A percentile compares a stretch with the other conserved stretches of the same genome.
Evolutionary conservation across 2,797 vertebrate species (phyloP).

Genomic region (Anabacerthia variegaticeps): DNA sequence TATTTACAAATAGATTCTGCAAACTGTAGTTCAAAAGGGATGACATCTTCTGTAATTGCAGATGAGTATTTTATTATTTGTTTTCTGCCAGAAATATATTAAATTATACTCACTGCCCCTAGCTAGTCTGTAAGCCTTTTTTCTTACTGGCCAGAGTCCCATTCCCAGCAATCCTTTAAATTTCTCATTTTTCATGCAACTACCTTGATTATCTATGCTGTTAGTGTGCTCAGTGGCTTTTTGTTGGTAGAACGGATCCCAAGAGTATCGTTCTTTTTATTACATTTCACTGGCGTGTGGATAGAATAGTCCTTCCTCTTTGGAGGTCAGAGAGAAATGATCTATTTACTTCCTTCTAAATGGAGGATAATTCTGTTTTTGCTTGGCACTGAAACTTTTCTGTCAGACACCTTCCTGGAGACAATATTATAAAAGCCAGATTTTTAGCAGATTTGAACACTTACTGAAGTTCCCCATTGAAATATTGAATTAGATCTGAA

Average conservation of each 20-base stretch:
- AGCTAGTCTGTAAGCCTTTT: constrained; percentile 29
- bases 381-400: constrained; percentile 30
- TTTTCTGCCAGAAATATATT: constrained; percentile 65
- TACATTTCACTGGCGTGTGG: neutral
- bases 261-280: constrained; percentile 52
- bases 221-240: constrained; percentile 37
- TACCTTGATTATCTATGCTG: constrained; percentile 57
- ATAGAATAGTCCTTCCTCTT: constrained; percentile 41
- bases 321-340: constrained; percentile 37
- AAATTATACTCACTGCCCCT: constrained; percentile 50
- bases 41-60: constrained; percentile 61
- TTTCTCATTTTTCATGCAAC: constrained; percentile 51
- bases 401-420: constrained; percentile 16
- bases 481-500: constrained; percentile 27
- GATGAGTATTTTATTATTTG: constrained; percentile 51
- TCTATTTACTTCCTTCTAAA: constrained; percentile 54
- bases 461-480: neutral
- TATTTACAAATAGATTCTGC: constrained; percentile 57
- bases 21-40: constrained; percentile 51
- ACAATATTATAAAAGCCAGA: constrained; percentile 21
- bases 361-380: constrained; percentile 46
- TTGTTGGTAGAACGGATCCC: constrained; percentile 7
- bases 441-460: constrained; percentile 12
- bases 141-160: constrained; percentile 35
- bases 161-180: constrained; percentile 57